Percentiles rank a stretch among this genome's conserved stretches.
Conservation (phyloP, 1,140 invertebrate species). For the Ceratina australensis region DNA sequence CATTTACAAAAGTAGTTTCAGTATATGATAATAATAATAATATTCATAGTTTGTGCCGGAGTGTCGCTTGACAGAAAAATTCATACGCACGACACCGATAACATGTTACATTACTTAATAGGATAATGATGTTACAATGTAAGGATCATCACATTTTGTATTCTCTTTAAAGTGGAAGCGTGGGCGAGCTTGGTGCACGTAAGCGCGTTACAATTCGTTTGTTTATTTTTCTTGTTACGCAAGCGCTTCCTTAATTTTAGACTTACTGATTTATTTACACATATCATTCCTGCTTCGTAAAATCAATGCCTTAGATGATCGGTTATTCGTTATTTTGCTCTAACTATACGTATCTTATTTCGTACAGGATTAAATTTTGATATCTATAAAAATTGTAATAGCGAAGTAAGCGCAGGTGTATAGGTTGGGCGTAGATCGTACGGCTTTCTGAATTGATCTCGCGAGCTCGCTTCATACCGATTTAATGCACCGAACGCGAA, state of each 20-base stretch:
- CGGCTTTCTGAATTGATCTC: slow-evolving; percentile 64
- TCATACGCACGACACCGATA: background rate
- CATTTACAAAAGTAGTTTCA: slow-evolving; percentile 31
- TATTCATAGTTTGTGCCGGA: background rate
- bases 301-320: background rate
- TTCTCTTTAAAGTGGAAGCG: background rate
- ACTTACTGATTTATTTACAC: no score
- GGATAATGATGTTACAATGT: slow-evolving; percentile 9
- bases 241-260: slow-evolving; percentile 3
- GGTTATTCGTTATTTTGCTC: background rate
- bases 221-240: background rate
- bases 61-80: slow-evolving; percentile 23
- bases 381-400: slow-evolving; percentile 2
- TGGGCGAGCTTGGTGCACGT: background rate
- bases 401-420: slow-evolving; percentile 7
- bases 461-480: slow-evolving; percentile 60
- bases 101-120: slow-evolving; percentile 16
- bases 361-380: no score
- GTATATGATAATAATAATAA: background rate
- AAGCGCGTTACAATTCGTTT: background rate
- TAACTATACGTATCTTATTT: no score
- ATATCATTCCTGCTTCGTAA: background rate
- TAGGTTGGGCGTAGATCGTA: slow-evolving; percentile 18
- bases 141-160: background rate
- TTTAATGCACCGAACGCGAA: slow-evolving; percentile 54